Percentiles rank a stretch among this genome's conserved stretches.
Evolutionary conservation across 1,140 invertebrate species (phyloP).

Genomic region (Drosophila teissieri): DNA sequence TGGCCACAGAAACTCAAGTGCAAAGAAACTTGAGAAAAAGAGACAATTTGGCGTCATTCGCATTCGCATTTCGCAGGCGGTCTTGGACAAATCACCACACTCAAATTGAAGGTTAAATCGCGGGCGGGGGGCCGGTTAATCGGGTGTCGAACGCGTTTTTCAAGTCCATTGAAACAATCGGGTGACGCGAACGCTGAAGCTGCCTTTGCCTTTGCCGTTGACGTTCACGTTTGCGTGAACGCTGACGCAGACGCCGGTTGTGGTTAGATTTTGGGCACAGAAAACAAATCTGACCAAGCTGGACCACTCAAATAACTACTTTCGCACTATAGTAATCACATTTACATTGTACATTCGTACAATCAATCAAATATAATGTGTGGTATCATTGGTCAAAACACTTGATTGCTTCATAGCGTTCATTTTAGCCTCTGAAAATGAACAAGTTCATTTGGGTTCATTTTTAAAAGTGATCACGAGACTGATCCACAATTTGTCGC

Average conservation of each 20-base stretch:
- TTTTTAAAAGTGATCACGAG: not conserved
- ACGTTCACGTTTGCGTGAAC: conserved; percentile 1
- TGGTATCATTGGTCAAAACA: not conserved
- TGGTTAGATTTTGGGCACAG: conserved; percentile 13
- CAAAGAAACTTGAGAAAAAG: conserved; percentile 30
- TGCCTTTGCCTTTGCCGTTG: conserved; percentile 3
- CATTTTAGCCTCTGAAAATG: not conserved
- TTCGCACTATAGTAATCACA: too few relatives aligned
- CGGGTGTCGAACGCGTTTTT: conserved; percentile 73
- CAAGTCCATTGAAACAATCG: conserved; percentile 71
- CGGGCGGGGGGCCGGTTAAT: conserved; percentile 50
- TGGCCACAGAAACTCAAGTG: conserved; percentile 2
- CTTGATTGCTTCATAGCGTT: not conserved
- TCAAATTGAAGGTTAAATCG: conserved; percentile 71
- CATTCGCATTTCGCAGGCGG: not conserved
- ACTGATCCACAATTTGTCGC: conserved; percentile 1
- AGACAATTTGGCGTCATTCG: conserved; percentile 59
- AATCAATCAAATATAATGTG: too few relatives aligned
- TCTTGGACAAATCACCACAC: conserved; percentile 41
- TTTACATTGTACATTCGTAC: too few relatives aligned
- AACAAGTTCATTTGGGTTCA: not conserved
- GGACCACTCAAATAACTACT: not conserved
- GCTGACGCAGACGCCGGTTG: conserved; percentile 6
- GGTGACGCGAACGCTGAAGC: conserved; percentile 14
- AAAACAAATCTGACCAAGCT: conserved; percentile 3